Percentiles rank a stretch among this genome's conserved stretches.
phyloP scores from a whole-genome alignment of 1,140 invertebrate species.

The Chrysomallon squamiferum region DNA sequence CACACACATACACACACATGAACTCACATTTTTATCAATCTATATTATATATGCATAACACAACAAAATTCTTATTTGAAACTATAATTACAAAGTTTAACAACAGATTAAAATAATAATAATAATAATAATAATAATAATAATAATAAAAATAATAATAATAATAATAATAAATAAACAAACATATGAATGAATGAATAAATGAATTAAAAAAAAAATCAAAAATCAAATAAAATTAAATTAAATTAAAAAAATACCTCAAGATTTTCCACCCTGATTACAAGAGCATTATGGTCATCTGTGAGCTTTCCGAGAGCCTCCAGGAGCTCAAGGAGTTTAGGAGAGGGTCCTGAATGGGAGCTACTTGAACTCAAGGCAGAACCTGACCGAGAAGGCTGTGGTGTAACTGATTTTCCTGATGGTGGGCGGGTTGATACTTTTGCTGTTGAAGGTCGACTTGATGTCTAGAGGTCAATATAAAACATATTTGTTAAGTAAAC shows the following conservation, averaged over 20 bases:
- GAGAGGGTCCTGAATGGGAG: constrained; percentile 35
- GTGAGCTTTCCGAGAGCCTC: constrained; percentile 45
- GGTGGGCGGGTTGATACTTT: no score
- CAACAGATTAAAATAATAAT: no score
- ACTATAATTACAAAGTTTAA: no score
- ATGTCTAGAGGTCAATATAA: no score
- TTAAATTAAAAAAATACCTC: constrained; percentile 27
- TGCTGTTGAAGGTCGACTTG: no score
- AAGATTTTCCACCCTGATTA: constrained; percentile 36
- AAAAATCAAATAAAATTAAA: background rate
- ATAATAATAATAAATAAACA: no score
- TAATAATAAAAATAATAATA: background rate
- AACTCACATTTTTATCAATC: no score
- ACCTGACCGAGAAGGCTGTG: constrained; percentile 22
- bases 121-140: constrained; percentile 4
- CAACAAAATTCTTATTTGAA: no score
- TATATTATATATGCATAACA: no score
- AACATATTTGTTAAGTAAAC: no score
- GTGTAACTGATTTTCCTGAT: constrained; percentile 16
- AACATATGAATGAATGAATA: no score
- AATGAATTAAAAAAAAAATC: background rate
- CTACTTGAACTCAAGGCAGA: constrained; percentile 25
- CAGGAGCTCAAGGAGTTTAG: constrained; percentile 42
- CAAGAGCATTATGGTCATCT: constrained; percentile 35
- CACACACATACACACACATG: no score